These are phyloP conservation scores for Chinchilla lanigera DNA, from an alignment of 2,113 vertebrate species.

Conservation along the genomic window DNA sequence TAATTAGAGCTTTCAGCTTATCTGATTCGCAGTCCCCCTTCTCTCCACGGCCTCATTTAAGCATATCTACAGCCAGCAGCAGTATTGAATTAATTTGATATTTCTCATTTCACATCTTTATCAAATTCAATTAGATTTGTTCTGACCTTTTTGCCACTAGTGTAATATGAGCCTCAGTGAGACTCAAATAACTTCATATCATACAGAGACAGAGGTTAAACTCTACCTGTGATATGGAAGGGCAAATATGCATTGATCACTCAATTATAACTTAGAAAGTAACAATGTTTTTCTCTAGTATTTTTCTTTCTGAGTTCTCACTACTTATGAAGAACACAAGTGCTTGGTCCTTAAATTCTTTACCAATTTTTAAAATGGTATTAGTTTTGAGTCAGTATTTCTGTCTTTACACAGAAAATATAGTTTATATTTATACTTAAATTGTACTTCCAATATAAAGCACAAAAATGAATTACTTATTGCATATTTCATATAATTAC, in stretches of 20 bases:
- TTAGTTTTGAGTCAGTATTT: neutral
- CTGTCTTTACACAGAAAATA: neutral
- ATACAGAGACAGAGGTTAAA: neutral
- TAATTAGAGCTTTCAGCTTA: neutral
- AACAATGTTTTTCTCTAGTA: neutral
- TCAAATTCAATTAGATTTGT: neutral
- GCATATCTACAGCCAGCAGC: neutral
- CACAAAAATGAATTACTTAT: neutral
- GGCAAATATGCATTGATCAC: neutral
- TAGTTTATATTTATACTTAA: neutral
- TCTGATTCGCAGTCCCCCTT: neutral
- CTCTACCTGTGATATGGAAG: neutral
- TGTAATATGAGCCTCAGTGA: neutral
- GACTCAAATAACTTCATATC: neutral
- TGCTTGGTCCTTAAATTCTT: neutral
- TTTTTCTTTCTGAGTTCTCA: neutral
- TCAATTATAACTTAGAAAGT: neutral
- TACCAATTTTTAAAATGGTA: slow-evolving; percentile 14
- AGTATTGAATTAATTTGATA: neutral
- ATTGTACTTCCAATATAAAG: neutral
- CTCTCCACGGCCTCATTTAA: neutral
- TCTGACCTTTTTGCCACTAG: neutral
- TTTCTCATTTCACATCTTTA: slow-evolving; percentile 13
- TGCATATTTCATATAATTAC: neutral
- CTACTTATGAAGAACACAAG: neutral